phyloP scores from a whole-genome alignment of 2,797 vertebrate species.

The Cuculus canorus region DNA sequence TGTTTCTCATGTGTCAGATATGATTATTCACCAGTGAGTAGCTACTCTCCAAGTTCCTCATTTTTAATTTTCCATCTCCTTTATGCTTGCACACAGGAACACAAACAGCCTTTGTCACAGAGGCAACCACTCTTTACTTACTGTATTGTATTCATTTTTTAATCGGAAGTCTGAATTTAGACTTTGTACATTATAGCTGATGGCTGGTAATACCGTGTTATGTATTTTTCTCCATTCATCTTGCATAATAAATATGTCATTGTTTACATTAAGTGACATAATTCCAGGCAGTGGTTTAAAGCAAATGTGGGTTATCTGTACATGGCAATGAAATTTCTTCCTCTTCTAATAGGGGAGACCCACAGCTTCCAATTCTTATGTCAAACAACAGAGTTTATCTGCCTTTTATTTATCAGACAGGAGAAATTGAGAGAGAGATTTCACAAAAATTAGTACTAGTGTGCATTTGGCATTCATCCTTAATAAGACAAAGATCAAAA shows the following conservation, averaged over 20 bases:
- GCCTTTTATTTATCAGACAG: background rate
- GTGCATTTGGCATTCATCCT: background rate
- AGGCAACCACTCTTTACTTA: background rate
- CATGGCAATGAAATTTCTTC: background rate
- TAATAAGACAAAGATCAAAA: background rate
- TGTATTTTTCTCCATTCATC: background rate
- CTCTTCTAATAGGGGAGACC: background rate
- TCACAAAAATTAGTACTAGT: background rate
- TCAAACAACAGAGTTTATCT: background rate
- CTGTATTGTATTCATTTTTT: rapidly evolving
- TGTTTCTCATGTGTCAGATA: background rate
- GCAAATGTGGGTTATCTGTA: rapidly evolving
- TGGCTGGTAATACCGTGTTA: background rate
- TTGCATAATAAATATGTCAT: background rate
- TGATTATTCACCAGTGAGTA: background rate
- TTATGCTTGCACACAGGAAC: background rate
- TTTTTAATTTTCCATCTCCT: background rate
- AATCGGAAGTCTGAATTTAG: background rate
- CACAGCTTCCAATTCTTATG: background rate
- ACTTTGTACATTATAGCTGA: background rate
- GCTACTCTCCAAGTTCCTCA: background rate
- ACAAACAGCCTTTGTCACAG: background rate
- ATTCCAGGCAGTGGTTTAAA: background rate
- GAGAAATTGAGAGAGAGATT: background rate
- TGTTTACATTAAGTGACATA: background rate